Percentiles rank a stretch among this genome's conserved stretches.
Conservation (phyloP, 2,113 vertebrate genomes). For the Rhombomys opimus region DNA sequence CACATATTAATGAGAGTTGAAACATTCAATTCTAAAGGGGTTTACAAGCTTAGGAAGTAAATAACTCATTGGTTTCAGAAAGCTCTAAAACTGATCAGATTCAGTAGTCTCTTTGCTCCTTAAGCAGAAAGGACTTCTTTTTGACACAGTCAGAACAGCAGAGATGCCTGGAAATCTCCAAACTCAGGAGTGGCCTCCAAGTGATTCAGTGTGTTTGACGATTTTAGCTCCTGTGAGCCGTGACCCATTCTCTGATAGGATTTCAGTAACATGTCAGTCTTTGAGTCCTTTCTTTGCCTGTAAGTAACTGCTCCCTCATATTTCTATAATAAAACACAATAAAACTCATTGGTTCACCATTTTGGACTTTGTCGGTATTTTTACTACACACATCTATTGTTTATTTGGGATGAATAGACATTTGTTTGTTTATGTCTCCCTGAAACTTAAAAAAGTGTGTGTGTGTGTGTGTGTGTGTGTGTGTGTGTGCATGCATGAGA, state of each 20-base stretch:
- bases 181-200: background rate
- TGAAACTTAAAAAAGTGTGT: background rate
- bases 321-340: background rate
- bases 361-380: background rate
- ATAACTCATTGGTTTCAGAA: background rate
- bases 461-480: background rate
- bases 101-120: background rate
- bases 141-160: too few species aligned
- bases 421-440: background rate
- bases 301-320: background rate
- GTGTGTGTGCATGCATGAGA: background rate
- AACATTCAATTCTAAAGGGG: background rate
- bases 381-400: background rate
- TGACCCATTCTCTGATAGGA: too few species aligned
- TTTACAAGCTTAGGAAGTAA: background rate
- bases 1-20: background rate
- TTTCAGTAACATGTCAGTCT: background rate
- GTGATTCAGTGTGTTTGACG: fast-evolving
- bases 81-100: background rate
- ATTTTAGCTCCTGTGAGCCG: background rate
- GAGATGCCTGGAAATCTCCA: background rate
- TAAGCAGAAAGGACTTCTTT: background rate
- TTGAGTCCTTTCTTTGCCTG: background rate
- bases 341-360: background rate
- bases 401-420: background rate